These are phyloP conservation scores for Sebastes kiyomatsui DNA, from an alignment of 2,797 vertebrate genomes.

Conservation along the genomic window DNA sequence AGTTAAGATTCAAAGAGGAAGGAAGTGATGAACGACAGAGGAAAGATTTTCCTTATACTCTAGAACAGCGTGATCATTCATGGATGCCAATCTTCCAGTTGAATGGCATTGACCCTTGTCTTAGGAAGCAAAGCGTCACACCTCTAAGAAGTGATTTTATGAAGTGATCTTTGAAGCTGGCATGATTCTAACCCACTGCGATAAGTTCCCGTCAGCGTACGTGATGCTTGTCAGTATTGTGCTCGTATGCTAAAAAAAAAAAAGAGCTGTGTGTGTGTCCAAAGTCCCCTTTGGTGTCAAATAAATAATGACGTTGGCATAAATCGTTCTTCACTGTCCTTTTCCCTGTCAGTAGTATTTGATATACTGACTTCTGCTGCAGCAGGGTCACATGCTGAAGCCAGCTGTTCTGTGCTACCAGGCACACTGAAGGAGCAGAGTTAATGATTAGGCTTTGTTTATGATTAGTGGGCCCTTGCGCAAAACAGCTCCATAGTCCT, in stretches of 20 bases:
- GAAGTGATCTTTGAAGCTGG: constrained; percentile 54
- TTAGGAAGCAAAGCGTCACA: constrained; percentile 30
- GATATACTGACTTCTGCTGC: constrained; percentile 39
- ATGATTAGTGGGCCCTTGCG: constrained; percentile 78
- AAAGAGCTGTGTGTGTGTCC: constrained; percentile 11
- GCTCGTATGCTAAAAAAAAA: background rate
- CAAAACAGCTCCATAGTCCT: constrained; percentile 60
- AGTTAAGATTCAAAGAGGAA: background rate
- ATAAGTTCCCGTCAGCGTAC: constrained; percentile 20
- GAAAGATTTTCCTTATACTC: constrained; percentile 8
- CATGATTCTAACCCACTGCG: constrained; percentile 18
- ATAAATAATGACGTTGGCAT: constrained; percentile 14
- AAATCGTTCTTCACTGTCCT: background rate
- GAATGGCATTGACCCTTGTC: constrained; percentile 46
- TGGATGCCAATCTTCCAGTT: background rate
- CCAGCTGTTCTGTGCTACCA: constrained; percentile 48
- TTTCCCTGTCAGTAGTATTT: constrained; percentile 28
- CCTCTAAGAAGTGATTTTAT: constrained; percentile 26
- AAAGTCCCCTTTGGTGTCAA: constrained; percentile 40
- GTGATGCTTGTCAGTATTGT: constrained; percentile 6
- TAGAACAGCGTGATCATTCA: background rate
- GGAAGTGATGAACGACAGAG: background rate
- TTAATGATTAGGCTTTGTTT: constrained; percentile 84
- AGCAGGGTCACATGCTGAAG: constrained; percentile 64
- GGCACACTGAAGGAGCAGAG: constrained; percentile 60